A percentile compares a stretch with the other conserved stretches of the same genome.
These are phyloP conservation scores for Mormyrus lacerda DNA, from an alignment of 2,113 vertebrate genomes.

Conservation along the genomic window DNA sequence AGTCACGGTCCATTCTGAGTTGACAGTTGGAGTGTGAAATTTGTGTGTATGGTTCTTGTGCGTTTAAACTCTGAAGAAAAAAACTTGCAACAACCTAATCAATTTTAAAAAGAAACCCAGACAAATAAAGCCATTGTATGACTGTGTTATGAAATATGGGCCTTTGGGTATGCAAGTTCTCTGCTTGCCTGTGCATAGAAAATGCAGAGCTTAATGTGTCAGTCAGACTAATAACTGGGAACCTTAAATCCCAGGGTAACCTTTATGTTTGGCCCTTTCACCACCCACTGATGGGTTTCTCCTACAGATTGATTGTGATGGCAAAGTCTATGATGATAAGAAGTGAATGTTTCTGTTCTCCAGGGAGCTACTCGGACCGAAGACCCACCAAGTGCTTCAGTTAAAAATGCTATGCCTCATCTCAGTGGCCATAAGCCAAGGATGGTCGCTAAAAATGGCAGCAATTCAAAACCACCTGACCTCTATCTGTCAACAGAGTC, in stretches of 20 bases:
- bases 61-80: neutral
- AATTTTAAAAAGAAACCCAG: neutral
- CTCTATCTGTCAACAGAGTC: slow-evolving; percentile 49
- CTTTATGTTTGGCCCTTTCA: neutral
- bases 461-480: slow-evolving; percentile 46
- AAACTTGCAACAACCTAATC: neutral
- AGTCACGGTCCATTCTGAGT: neutral
- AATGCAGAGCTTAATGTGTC: neutral
- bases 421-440: slow-evolving; percentile 52
- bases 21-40: neutral
- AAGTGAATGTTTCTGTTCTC: slow-evolving; percentile 37
- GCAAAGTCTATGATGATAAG: neutral
- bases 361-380: slow-evolving; percentile 37
- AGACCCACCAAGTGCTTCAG: slow-evolving; percentile 42
- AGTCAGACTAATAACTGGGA: neutral
- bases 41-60: neutral
- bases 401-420: slow-evolving; percentile 54
- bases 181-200: neutral
- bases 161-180: neutral
- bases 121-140: neutral
- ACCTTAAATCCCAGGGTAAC: neutral
- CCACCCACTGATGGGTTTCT: neutral
- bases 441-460: slow-evolving; percentile 47
- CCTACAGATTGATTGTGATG: neutral
- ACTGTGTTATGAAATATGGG: neutral